Percentiles rank a stretch among this genome's conserved stretches.
Evolutionary conservation across 2,797 vertebrate species (phyloP).

Genomic region (Phataginus tricuspis): DNA sequence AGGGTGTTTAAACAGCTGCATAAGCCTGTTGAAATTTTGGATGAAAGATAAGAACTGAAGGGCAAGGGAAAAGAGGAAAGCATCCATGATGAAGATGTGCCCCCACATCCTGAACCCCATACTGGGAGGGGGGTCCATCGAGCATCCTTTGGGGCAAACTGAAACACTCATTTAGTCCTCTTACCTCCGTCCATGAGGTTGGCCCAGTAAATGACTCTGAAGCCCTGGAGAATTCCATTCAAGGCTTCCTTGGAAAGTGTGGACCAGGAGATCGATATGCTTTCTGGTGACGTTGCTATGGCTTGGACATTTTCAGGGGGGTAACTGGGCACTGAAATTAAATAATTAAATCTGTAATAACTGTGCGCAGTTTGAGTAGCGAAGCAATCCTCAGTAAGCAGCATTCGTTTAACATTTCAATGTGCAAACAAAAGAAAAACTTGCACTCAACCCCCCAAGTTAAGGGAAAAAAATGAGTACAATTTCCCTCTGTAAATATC

Average conservation of each 20-base stretch:
- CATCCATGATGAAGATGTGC: not conserved
- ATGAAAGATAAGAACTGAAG: not conserved
- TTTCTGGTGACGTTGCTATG: constrained; percentile 96
- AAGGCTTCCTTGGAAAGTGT: constrained; percentile 94
- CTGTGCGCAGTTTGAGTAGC: rapidly evolving
- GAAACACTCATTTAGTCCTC: not conserved
- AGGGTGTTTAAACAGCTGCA: not conserved
- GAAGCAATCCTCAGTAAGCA: not conserved
- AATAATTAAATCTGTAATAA: constrained; percentile 50
- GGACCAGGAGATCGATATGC: constrained; percentile 98
- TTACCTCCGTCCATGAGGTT: constrained; percentile 98
- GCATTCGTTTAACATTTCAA: too few species aligned
- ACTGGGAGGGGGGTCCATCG: rapidly evolving
- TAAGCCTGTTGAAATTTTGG: rapidly evolving
- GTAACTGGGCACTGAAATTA: constrained; percentile 94
- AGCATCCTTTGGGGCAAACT: rapidly evolving
- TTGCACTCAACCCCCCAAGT: not conserved
- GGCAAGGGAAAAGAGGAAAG: not conserved
- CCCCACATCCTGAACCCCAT: rapidly evolving
- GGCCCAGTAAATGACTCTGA: constrained; percentile 98
- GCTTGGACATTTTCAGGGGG: constrained; percentile 97
- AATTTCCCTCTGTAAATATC: not conserved
- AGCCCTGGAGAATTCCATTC: constrained; percentile 98
- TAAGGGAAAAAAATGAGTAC: not conserved
- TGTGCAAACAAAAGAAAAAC: not conserved